A percentile compares a stretch with the other conserved stretches of the same genome.
These are phyloP conservation scores for Onychomys torridus DNA, from an alignment of 2,797 vertebrate genomes.

Conservation along the genomic window DNA sequence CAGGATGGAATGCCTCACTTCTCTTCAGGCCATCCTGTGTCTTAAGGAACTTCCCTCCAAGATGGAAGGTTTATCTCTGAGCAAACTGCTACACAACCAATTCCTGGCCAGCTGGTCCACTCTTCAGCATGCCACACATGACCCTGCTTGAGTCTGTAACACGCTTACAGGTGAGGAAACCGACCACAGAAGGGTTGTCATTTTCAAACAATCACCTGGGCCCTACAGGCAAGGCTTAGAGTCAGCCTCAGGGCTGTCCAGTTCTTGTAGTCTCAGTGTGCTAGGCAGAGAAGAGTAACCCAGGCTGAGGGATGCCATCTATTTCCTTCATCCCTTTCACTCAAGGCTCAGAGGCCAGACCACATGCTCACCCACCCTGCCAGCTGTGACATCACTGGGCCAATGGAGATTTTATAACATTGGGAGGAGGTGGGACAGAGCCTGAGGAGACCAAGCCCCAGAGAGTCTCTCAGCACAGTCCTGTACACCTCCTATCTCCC, in stretches of 20 bases:
- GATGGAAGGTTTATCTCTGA: background rate
- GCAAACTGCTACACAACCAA: background rate
- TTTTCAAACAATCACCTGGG: background rate
- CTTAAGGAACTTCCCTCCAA: background rate
- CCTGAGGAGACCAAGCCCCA: accelerated
- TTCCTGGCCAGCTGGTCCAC: background rate
- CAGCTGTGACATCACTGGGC: background rate
- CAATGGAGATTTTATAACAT: background rate
- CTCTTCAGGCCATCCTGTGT: background rate
- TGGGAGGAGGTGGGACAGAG: background rate
- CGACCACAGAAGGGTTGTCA: background rate
- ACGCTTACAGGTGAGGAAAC: background rate
- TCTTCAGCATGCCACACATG: background rate
- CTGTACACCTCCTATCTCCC: background rate
- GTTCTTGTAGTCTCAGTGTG: background rate
- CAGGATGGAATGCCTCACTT: background rate
- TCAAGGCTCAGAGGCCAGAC: background rate
- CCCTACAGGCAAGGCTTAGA: background rate
- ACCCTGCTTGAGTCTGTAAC: background rate
- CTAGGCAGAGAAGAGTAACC: background rate
- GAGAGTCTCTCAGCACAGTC: background rate
- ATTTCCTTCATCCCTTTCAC: background rate
- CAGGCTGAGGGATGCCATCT: background rate
- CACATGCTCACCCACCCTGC: background rate
- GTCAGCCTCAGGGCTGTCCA: background rate